Percentiles rank a stretch among this genome's conserved stretches.
Evolutionary conservation across 2,797 vertebrate species (phyloP).

Genomic region (Numenius phaeopus): DNA sequence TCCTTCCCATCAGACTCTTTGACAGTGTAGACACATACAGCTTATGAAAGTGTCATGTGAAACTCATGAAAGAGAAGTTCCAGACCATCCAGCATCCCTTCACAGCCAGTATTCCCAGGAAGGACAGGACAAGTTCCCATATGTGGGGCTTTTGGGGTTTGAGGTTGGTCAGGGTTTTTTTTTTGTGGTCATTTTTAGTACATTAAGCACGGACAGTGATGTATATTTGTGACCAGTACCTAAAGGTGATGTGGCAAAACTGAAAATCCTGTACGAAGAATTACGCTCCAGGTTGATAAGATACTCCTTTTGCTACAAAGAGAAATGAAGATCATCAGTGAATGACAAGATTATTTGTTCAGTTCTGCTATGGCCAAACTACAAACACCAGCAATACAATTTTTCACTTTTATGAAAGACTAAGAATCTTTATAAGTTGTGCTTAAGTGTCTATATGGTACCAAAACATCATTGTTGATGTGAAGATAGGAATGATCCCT

Average conservation of each 20-base stretch:
- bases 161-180: fast-evolving
- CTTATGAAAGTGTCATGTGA: fast-evolving
- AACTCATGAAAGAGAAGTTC: background rate
- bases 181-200: background rate
- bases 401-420: background rate
- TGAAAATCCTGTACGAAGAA: background rate
- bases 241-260: background rate
- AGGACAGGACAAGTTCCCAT: background rate
- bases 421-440: background rate
- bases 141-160: fast-evolving
- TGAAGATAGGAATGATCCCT: background rate
- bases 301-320: background rate
- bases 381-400: background rate
- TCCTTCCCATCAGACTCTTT: background rate
- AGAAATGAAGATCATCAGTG: background rate
- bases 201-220: background rate
- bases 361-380: background rate
- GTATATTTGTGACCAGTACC: background rate
- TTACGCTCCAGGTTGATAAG: background rate
- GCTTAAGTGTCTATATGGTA: background rate
- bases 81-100: background rate
- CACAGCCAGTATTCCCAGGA: background rate
- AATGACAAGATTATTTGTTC: background rate
- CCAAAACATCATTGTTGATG: background rate
- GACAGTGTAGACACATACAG: background rate